Base-by-base conservation (phyloP, 1,140 invertebrate species). In the Drosophila aff. region DNA sequence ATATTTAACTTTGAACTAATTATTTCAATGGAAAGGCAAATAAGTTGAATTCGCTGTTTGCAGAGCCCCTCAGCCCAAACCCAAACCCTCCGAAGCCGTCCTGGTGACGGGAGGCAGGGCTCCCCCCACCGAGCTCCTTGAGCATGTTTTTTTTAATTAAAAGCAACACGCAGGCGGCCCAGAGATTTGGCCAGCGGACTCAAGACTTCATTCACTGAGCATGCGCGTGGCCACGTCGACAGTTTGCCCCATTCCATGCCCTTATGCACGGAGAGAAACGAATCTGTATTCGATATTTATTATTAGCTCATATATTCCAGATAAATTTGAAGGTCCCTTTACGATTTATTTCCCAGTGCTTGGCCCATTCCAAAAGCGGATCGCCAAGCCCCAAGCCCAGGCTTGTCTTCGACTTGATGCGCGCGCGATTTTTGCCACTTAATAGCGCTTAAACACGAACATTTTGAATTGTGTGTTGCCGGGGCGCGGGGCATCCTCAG, bases 361-460 rank as follows among this genome's bases (percentile, higher is more conserved):
- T 10, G 31, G n/a, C 36, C 28, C 65, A 64, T 36, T 60, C 40
- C 53, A 15, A 64, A 59, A 33, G 38, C 33, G 26, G 61, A 68
- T 40, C 38, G 28, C 31, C 40, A 23, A 26, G 58, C 38, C 71
- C 31, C 28, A 60, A 63, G 57, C 41, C 60, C 65, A 44, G 53
- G 44, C 67, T 61, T 74, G 71, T 74, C 71, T 61, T 41, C 57
- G 52, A 61, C 63, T 72, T 89, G 85, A 82, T 90, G 85, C 79
- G 79, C 81, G 85, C 82, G 85, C 85, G 85, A 90, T 91, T 90
- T 91, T 91, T 86, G 86, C 87, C 82, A 90, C 81, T 92, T 92
- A 92, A 92, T 92, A 92, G 91, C 91, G 91, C 91, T 92, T 92
- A 92, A 92, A 91, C 91, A 92, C 91, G 91, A 92, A 92, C 91